Base-by-base conservation (phyloP, 2,797 vertebrate species). In the Sarcophilus harrisii region DNA sequence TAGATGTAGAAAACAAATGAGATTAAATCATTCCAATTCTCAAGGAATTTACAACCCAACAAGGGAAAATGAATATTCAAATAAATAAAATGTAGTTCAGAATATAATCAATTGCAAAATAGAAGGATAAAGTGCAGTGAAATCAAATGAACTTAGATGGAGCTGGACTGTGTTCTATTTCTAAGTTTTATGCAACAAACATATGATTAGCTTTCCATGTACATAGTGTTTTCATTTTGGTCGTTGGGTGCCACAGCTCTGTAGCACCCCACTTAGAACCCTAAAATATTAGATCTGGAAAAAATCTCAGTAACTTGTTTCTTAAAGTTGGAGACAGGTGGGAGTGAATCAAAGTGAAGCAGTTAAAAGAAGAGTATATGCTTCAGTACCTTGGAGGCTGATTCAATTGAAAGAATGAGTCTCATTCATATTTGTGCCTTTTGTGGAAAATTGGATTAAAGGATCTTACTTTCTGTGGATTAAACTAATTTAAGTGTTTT, bases 401-500 rank as follows among this genome's bases (percentile, higher is more conserved):
- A 59, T 93, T 96, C 93, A 92, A 32, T 93, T 66, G 52, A 66
- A 91, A 90, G 58, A 66, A 60, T 94, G 58, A 92, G 73, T 24
- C 28, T 12, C 5, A 18, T 29, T 16, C 49, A 27, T 90, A 49
- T 29, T 95, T 90, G 38, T 29, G 28, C 55, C 38, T 95, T 59
- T 62, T 89, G 91, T 32, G 52, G 49, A 91, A 57, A 45, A 21
- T 52, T 91, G 18, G 52, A 24, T 30, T 60, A 91, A 93, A 95
- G 87, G 58, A 73, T 92, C 87, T 95, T 93, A 57, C 90, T 38
- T 45, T 94, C n/a, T 12, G 59, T 52, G 29, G 54, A 57, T 92
- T 57, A 94, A 60, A 94, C 58, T 93, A 94, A 93, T 52, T 94
- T 93, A 96, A 95, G 93, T 93, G 59, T 92, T 55, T 60, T 24